Conservation (phyloP, 1,140 invertebrate genomes). For the Caenorhabditis remanei region DNA sequence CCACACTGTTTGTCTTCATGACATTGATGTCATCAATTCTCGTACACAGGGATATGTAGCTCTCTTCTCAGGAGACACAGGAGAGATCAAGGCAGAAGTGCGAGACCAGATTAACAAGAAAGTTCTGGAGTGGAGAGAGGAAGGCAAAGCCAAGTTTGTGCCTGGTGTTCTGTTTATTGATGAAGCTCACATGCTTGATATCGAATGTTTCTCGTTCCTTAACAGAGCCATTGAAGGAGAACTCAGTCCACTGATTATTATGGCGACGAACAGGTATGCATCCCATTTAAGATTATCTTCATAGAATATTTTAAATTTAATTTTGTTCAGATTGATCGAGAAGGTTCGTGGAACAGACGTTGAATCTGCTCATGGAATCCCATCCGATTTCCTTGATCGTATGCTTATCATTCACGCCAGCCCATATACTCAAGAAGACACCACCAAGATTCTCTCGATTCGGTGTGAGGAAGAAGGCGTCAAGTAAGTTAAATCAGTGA, state of each 20-base stretch:
- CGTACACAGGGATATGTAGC: conserved; percentile 88
- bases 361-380: conserved; percentile 93
- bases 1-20: conserved; percentile 97
- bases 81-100: conserved; percentile 97
- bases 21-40: conserved; percentile 84
- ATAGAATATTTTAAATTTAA: neutral
- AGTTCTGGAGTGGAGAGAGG: conserved; percentile 97
- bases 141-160: conserved; percentile 98
- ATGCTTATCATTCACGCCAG: conserved; percentile 91
- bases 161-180: conserved; percentile 85
- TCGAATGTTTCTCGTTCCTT: conserved; percentile 99
- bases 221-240: conserved; percentile 95
- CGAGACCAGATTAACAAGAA: conserved; percentile 98
- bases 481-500: conserved; percentile 34
- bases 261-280: conserved; percentile 88
- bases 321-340: conserved; percentile 26
- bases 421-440: conserved; percentile 86
- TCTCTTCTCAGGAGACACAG: conserved; percentile 96
- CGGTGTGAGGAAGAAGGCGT: conserved; percentile 63
- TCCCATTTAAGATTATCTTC: neutral
- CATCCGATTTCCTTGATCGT: conserved; percentile 93
- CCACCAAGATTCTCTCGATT: conserved; percentile 61
- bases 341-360: conserved; percentile 94
- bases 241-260: conserved; percentile 98
- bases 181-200: conserved; percentile 93